Conservation (phyloP, 2,113 vertebrate species). For the Dolichotis patagonum region DNA sequence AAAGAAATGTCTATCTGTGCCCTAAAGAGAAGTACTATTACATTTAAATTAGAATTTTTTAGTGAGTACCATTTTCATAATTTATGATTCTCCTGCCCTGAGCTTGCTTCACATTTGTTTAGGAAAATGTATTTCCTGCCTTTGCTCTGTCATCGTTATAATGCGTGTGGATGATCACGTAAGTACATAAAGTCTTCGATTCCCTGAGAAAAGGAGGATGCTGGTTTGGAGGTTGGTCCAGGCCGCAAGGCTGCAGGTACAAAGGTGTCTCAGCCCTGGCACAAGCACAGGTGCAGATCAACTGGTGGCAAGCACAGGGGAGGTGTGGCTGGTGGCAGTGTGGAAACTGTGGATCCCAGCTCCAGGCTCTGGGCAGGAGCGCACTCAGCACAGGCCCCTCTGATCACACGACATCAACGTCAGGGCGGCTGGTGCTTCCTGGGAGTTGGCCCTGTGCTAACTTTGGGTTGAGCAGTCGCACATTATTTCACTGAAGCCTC, state of each 20-base stretch:
- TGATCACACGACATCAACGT: not conserved
- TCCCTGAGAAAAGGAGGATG: not conserved
- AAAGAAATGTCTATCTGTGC: not conserved
- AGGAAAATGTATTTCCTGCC: slow-evolving; percentile 53
- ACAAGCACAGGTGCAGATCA: not conserved
- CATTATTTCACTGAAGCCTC: not conserved
- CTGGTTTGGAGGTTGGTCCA: not conserved
- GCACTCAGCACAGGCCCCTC: not conserved
- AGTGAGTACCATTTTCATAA: slow-evolving; percentile 61
- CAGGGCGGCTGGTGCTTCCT: no score
- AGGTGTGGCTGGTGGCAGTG: not conserved
- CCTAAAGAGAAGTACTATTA: not conserved
- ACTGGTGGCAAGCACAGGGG: accelerated
- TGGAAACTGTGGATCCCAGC: not conserved
- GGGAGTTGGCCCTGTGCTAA: not conserved
- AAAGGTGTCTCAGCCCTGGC: not conserved
- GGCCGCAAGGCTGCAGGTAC: not conserved
- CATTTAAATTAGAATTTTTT: slow-evolving; percentile 18
- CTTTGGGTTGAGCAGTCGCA: not conserved
- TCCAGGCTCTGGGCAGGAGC: not conserved
- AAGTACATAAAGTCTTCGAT: not conserved
- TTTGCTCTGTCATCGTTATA: not conserved
- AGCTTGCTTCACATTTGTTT: slow-evolving; percentile 50
- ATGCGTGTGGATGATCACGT: not conserved
- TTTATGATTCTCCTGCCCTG: slow-evolving; percentile 19